phyloP scores from a whole-genome alignment of 2,888 invertebrate species.

The Calliphora vomitoria region DNA sequence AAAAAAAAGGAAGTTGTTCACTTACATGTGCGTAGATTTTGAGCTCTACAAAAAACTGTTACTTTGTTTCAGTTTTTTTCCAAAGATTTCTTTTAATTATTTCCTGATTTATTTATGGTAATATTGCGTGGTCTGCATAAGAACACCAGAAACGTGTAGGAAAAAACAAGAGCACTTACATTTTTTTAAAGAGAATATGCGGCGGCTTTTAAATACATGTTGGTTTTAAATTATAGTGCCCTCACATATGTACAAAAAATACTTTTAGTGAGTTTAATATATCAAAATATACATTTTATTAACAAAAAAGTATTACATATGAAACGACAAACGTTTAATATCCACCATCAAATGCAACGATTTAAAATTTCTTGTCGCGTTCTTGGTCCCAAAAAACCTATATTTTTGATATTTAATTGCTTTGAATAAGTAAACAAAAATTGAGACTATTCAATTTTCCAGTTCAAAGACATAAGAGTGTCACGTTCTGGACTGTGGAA shows the following conservation, averaged over 20 bases:
- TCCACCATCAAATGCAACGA: no score
- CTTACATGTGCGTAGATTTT: slow-evolving; percentile 19
- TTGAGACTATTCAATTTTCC: no score
- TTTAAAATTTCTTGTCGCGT: no score
- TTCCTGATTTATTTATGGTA: slow-evolving; percentile 74
- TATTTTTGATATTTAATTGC: no score
- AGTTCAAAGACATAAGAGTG: no score
- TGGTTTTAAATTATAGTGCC: background rate
- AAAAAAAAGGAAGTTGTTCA: slow-evolving; percentile 39
- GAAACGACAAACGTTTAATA: no score
- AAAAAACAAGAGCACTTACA: background rate
- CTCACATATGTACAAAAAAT: background rate
- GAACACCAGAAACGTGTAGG: slow-evolving; percentile 13
- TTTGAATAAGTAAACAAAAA: no score
- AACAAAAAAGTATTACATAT: background rate
- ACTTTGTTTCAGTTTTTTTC: slow-evolving; percentile 8
- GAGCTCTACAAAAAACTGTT: slow-evolving; percentile 11
- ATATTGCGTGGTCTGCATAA: slow-evolving; percentile 73
- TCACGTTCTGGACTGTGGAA: no score
- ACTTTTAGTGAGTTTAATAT: slow-evolving; percentile 7
- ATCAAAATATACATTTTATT: background rate
- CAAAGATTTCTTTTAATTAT: slow-evolving; percentile 73
- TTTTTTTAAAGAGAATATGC: no score
- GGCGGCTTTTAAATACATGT: no score
- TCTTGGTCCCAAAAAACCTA: no score